These are phyloP conservation scores for Frieseomelitta varia DNA, from an alignment of 1,140 invertebrate genomes.

Conservation along the genomic window DNA sequence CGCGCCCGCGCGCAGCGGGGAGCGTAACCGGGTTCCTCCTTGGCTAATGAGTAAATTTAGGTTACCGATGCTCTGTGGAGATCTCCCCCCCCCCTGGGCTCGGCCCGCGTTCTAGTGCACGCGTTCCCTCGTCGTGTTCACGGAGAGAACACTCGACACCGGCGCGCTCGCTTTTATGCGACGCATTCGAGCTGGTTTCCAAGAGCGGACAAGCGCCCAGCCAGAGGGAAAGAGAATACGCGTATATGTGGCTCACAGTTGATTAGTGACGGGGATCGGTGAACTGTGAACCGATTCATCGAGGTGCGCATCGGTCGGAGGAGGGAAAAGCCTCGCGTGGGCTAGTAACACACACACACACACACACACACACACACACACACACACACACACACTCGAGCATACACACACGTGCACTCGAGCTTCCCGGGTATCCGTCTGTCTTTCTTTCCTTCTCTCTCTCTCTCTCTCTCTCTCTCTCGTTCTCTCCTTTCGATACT, in stretches of 20 bases:
- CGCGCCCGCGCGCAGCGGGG: background rate
- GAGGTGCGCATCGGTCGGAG: slow-evolving; percentile 65
- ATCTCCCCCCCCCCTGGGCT: background rate
- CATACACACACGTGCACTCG: slow-evolving; percentile 19
- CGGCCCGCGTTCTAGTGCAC: background rate
- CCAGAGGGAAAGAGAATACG: background rate
- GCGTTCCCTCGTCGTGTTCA: background rate
- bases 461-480: background rate
- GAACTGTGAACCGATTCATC: slow-evolving; percentile 73
- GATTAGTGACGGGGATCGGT: slow-evolving; percentile 72
- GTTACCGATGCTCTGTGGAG: slow-evolving; percentile 29
- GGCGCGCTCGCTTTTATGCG: slow-evolving; percentile 32
- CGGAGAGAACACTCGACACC: slow-evolving; percentile 18
- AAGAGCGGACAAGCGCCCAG: slow-evolving; percentile 1
- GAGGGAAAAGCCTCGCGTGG: slow-evolving; percentile 48
- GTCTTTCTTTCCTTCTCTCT: background rate
- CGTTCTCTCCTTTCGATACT: background rate
- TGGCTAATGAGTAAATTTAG: slow-evolving; percentile 52
- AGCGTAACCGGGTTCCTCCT: slow-evolving; percentile 30
- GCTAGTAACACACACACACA: slow-evolving; percentile 24
- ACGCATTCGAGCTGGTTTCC: slow-evolving; percentile 37
- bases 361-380: background rate
- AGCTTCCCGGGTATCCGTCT: background rate
- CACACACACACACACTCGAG: background rate
- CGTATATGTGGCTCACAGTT: slow-evolving; percentile 66